Percentiles rank a stretch among this genome's conserved stretches.
Conservation (phyloP, 2,797 vertebrate species). For the Rhabdophis nuchalis region DNA sequence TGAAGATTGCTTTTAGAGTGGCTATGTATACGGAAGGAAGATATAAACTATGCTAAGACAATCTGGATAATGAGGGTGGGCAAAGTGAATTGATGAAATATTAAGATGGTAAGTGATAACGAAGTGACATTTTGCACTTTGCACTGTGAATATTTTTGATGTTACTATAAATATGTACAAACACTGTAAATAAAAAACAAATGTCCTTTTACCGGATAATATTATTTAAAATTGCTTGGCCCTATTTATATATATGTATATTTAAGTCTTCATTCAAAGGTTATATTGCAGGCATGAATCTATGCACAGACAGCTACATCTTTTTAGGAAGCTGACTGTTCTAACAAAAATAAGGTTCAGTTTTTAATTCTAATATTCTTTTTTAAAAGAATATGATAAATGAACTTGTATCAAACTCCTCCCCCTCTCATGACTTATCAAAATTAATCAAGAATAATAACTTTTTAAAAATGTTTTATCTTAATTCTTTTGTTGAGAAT, state of each 20-base stretch:
- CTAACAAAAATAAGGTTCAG: background rate
- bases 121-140: constrained; percentile 60
- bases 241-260: constrained; percentile 29
- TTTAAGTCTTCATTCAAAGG: background rate
- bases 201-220: constrained; percentile 62
- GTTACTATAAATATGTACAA: constrained; percentile 66
- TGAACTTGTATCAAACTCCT: background rate
- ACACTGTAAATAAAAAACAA: constrained; percentile 68
- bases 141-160: constrained; percentile 69
- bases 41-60: constrained; percentile 70
- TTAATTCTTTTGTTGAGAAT: background rate
- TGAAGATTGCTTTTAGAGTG: constrained; percentile 36
- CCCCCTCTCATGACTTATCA: background rate
- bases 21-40: constrained; percentile 52
- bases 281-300: background rate
- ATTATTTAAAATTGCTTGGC: constrained; percentile 43
- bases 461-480: background rate
- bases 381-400: background rate
- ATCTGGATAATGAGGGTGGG: constrained; percentile 61
- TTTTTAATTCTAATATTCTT: background rate
- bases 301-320: background rate
- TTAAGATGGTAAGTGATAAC: constrained; percentile 42
- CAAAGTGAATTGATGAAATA: constrained; percentile 41
- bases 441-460: background rate
- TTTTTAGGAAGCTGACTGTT: background rate